phyloP scores from a whole-genome alignment of 2,113 vertebrate genomes.

The Chaenocephalus aceratus region DNA sequence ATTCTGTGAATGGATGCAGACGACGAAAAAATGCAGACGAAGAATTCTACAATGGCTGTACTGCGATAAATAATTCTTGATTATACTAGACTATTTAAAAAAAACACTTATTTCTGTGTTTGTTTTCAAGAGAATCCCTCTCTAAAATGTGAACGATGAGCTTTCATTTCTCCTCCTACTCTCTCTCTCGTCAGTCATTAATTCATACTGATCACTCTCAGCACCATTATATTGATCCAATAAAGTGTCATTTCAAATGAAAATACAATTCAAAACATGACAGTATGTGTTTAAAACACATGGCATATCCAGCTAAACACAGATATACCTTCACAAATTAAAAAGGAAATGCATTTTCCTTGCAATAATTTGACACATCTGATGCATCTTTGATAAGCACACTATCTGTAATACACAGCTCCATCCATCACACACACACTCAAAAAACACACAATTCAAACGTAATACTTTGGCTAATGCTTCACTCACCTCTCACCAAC shows the following conservation, averaged over 20 bases:
- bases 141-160: neutral
- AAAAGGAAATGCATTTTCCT: constrained; percentile 45
- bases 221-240: constrained; percentile 43
- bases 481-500: constrained; percentile 61
- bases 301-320: constrained; percentile 49
- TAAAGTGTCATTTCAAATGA: constrained; percentile 61
- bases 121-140: neutral
- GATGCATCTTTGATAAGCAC: constrained; percentile 67
- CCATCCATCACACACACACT: constrained; percentile 43
- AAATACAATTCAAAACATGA: constrained; percentile 34
- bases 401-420: constrained; percentile 42
- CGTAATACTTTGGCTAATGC: constrained; percentile 77
- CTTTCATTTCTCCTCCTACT: neutral
- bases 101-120: constrained; percentile 4
- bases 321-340: constrained; percentile 27
- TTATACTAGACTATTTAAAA: neutral
- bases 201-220: constrained; percentile 35
- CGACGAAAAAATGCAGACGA: neutral
- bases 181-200: constrained; percentile 24
- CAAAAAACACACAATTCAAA: constrained; percentile 55
- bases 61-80: neutral
- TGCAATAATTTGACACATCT: constrained; percentile 65
- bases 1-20: neutral
- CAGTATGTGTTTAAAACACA: constrained; percentile 74
- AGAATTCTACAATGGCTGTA: constrained; percentile 58